phyloP scores from a whole-genome alignment of 2,888 invertebrate genomes.

The Apotomis turbidana region DNA sequence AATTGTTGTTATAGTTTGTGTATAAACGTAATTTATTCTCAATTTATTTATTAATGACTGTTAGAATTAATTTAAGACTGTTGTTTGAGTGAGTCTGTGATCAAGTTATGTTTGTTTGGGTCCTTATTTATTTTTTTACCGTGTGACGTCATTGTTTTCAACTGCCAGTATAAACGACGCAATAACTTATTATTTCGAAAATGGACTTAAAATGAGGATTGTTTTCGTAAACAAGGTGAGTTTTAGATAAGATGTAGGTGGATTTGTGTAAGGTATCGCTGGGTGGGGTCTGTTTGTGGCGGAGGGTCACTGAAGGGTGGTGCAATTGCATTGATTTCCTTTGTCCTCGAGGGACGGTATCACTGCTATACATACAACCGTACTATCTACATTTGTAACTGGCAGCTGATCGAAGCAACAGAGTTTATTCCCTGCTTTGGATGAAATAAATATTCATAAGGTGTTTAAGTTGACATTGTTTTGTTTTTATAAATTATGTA shows the following conservation, averaged over 20 bases:
- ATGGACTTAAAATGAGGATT: conserved; percentile 81
- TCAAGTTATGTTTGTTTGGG: conserved; percentile 65
- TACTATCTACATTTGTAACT: conserved; percentile 47
- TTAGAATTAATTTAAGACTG: conserved; percentile 53
- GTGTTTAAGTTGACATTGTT: conserved; percentile 50
- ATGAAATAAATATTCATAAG: conserved; percentile 49
- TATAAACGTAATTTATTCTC: conserved; percentile 71
- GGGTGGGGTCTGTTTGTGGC: conserved; percentile 41
- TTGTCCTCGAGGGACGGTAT: conserved; percentile 74
- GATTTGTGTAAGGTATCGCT: conserved; percentile 41
- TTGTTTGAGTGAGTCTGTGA: conserved; percentile 55
- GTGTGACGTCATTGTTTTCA: conserved; percentile 85
- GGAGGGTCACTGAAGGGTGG: conserved; percentile 49
- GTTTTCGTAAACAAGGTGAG: conserved; percentile 72
- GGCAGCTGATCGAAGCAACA: conserved; percentile 70
- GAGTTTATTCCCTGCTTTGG: conserved; percentile 45
- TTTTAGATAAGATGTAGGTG: conserved; percentile 53
- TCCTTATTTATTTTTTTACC: conserved; percentile 65
- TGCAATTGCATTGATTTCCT: conserved; percentile 76
- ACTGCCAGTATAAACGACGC: conserved; percentile 85
- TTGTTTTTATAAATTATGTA: conserved; percentile 61
- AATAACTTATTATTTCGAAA: conserved; percentile 81
- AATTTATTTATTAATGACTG: conserved; percentile 65
- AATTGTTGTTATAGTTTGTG: conserved; percentile 76
- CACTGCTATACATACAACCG: conserved; percentile 48